Evolutionary conservation across 2,113 vertebrate genomes (phyloP).

Genomic region (Entelurus aequoreus): DNA sequence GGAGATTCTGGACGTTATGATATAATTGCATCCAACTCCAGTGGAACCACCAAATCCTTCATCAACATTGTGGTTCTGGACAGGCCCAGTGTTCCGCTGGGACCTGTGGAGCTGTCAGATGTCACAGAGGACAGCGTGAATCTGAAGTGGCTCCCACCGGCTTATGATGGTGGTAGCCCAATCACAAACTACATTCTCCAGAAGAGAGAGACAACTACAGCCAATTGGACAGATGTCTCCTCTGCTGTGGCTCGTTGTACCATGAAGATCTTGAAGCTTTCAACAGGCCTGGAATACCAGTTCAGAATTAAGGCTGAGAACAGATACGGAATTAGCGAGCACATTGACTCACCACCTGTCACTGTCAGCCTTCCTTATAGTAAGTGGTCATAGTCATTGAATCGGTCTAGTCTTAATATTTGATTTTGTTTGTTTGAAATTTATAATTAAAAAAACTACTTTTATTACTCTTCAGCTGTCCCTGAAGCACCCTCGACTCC

Average conservation of each 20-base stretch:
- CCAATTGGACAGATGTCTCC: slow-evolving; percentile 93
- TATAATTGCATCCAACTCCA: slow-evolving; percentile 90
- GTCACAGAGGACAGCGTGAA: slow-evolving; percentile 87
- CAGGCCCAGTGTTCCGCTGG: slow-evolving; percentile 85
- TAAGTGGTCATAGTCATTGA: slow-evolving; percentile 65
- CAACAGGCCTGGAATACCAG: slow-evolving; percentile 90
- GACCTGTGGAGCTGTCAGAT: slow-evolving; percentile 85
- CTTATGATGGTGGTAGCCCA: slow-evolving; percentile 92
- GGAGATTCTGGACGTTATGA: slow-evolving; percentile 89
- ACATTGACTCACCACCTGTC: slow-evolving; percentile 83
- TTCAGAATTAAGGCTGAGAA: slow-evolving; percentile 98
- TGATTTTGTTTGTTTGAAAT: neutral
- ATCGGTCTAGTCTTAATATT: neutral
- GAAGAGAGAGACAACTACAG: slow-evolving; percentile 92
- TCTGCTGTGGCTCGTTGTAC: slow-evolving; percentile 87
- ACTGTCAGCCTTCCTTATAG: slow-evolving; percentile 89
- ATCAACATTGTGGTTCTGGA: slow-evolving; percentile 90
- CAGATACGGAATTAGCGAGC: slow-evolving; percentile 94
- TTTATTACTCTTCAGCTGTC: slow-evolving; percentile 68
- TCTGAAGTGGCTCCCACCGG: slow-evolving; percentile 88
- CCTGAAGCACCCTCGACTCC: slow-evolving; percentile 88
- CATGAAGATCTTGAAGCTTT: slow-evolving; percentile 92
- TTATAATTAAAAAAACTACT: neutral
- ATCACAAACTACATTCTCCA: slow-evolving; percentile 95
- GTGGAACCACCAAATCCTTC: slow-evolving; percentile 89